Percentiles rank a stretch among this genome's conserved stretches.
Evolutionary conservation across 2,888 invertebrate genomes (phyloP).

Genomic region (Scaptomyza cyrtandrae): DNA sequence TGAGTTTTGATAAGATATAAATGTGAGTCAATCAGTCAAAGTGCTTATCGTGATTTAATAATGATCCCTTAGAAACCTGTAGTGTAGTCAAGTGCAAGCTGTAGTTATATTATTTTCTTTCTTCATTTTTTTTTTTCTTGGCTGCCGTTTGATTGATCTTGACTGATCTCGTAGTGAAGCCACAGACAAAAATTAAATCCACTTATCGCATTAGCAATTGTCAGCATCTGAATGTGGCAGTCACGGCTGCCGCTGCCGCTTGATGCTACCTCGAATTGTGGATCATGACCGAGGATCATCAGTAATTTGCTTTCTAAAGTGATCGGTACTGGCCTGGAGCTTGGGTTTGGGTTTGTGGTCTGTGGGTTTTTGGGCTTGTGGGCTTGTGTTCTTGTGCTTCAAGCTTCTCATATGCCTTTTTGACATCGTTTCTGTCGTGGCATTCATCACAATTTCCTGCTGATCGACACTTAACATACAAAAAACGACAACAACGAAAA

Average conservation of each 20-base stretch:
- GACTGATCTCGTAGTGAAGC: conserved; percentile 56
- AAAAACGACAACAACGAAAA: neutral
- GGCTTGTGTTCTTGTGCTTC: conserved; percentile 2
- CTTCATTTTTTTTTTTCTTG: conserved; percentile 3
- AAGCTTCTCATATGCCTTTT: conserved; percentile 57
- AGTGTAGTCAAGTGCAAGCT: conserved; percentile 64
- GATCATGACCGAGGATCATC: conserved; percentile 73
- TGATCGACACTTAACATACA: conserved; percentile 68
- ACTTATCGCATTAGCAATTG: conserved; percentile 64
- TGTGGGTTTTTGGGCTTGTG: too few relatives aligned
- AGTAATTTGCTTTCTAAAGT: conserved; percentile 75
- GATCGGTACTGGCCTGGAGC: conserved; percentile 41
- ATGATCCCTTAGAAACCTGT: conserved; percentile 38
- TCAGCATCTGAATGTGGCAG: conserved; percentile 69
- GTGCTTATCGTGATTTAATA: conserved; percentile 40
- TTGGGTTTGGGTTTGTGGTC: conserved; percentile 7
- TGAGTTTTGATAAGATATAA: conserved; percentile 39
- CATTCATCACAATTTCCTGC: conserved; percentile 64
- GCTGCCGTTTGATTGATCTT: conserved; percentile 63
- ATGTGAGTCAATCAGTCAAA: conserved; percentile 25
- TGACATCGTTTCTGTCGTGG: conserved; percentile 53
- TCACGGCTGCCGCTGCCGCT: conserved; percentile 59
- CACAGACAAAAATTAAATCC: conserved; percentile 47
- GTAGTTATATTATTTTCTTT: conserved; percentile 21
- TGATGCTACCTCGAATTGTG: conserved; percentile 37